phyloP scores from a whole-genome alignment of 1,140 invertebrate species.

The Lanistes nyassanus region DNA sequence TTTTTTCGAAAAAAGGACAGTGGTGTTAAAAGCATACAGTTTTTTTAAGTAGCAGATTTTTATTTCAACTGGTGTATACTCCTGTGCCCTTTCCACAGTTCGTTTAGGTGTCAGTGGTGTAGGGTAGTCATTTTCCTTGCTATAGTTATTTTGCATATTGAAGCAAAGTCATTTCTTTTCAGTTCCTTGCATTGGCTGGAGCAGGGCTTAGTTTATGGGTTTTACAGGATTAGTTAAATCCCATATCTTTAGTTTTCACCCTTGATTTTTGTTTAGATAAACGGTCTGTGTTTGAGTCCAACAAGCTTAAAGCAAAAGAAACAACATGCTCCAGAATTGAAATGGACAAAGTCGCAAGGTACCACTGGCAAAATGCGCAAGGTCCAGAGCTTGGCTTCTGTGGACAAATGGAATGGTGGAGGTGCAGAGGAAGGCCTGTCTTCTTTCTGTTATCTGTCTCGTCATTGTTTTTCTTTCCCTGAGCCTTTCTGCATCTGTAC shows the following conservation, averaged over 20 bases:
- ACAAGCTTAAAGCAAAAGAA: slow-evolving; percentile 64
- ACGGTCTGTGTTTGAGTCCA: slow-evolving; percentile 78
- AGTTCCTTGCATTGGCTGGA: neutral
- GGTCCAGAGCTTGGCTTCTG: slow-evolving; percentile 63
- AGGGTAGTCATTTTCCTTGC: no score
- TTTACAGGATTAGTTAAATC: slow-evolving; percentile 17
- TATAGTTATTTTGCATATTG: neutral
- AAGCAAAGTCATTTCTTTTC: slow-evolving; percentile 1
- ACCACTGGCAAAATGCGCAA: slow-evolving; percentile 63
- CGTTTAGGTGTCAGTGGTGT: no score
- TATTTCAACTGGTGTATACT: no score
- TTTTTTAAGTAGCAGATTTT: no score
- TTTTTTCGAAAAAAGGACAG: no score
- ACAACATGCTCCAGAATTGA: slow-evolving; percentile 61
- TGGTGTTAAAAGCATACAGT: no score
- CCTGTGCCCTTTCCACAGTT: no score
- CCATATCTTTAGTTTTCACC: slow-evolving; percentile 7
- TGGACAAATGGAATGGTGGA: slow-evolving; percentile 62
- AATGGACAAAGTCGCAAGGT: slow-evolving; percentile 67
- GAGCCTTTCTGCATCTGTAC: neutral
- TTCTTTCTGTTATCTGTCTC: neutral
- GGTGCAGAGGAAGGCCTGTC: slow-evolving; percentile 40
- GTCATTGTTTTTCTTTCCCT: slow-evolving; percentile 3
- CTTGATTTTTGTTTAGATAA: slow-evolving; percentile 73
- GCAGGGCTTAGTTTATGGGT: neutral